Conservation (phyloP, 1,140 invertebrate genomes). For the Cydia strobilella region DNA sequence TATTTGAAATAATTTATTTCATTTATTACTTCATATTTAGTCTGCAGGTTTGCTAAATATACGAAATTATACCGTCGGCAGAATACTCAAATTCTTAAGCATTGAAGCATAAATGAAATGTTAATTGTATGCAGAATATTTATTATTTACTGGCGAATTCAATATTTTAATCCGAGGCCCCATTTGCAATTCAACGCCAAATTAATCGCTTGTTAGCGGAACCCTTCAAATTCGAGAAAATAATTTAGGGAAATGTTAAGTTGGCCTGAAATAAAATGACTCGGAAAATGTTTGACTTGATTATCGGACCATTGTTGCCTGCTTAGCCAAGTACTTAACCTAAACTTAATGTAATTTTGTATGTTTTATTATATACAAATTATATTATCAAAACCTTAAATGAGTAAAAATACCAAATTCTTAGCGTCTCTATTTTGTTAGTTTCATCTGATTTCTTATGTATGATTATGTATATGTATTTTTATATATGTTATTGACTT, state of each 20-base stretch:
- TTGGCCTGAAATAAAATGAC: conserved; percentile 7
- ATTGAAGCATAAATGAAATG: conserved; percentile 7
- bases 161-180: conserved; percentile 14
- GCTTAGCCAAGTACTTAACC: neutral
- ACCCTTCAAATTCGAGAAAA: conserved; percentile 17
- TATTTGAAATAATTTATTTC: too few species aligned
- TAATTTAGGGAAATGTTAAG: conserved; percentile 17
- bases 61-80: neutral
- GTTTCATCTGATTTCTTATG: too few species aligned
- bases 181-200: conserved; percentile 28
- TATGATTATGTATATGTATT: too few species aligned
- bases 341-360: neutral
- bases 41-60: neutral
- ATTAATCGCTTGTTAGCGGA: conserved; percentile 30
- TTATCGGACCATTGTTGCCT: conserved; percentile 26
- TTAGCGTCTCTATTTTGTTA: too few species aligned
- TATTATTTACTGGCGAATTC: conserved; percentile 30
- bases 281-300: neutral
- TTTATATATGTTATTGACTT: too few species aligned
- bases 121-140: conserved; percentile 28
- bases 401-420: too few species aligned
- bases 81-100: neutral
- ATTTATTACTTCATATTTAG: neutral
- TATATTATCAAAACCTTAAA: too few species aligned
- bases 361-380: too few species aligned